These are phyloP conservation scores for Catostylus mosaicus DNA, from an alignment of 30 jellyfish, hydroid and myxozoan species.

Conservation along the genomic window DNA sequence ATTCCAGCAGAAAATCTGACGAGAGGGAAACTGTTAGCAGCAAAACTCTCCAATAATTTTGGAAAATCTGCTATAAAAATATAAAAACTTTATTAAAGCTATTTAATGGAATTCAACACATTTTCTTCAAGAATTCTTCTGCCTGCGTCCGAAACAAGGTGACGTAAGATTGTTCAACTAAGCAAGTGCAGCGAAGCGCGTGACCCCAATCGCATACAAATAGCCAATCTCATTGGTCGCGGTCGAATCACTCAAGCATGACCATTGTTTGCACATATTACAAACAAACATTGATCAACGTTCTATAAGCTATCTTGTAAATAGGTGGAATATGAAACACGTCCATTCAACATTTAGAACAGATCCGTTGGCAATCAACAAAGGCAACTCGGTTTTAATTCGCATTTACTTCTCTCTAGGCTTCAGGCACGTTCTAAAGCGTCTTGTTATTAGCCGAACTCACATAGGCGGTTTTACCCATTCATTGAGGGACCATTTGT, in stretches of 20 bases:
- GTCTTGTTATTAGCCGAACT: too few species aligned
- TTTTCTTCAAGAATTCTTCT: not conserved
- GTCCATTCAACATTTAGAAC: too few species aligned
- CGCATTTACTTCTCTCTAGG: too few species aligned
- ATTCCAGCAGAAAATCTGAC: not conserved
- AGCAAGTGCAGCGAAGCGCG: slow-evolving; percentile 68
- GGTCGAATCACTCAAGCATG: slow-evolving; percentile 48
- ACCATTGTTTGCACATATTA: slow-evolving; percentile 33
- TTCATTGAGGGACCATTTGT: too few species aligned
- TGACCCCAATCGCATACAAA: slow-evolving; percentile 39
- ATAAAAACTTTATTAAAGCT: not conserved
- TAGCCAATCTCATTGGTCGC: slow-evolving; percentile 15
- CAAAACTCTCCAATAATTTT: not conserved
- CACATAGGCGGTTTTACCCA: too few species aligned
- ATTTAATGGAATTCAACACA: not conserved
- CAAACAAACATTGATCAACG: not conserved
- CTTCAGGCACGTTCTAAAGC: too few species aligned
- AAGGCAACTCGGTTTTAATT: too few species aligned
- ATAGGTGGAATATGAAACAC: too few species aligned
- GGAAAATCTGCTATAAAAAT: not conserved
- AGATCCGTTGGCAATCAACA: too few species aligned
- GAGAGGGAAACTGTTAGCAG: not conserved
- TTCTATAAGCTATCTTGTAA: too few species aligned
- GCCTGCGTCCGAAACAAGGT: slow-evolving; percentile 20
- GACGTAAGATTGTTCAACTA: slow-evolving; percentile 67